Evolutionary conservation across 2,797 vertebrate species (phyloP).

Genomic region (Sebastes hubbsi): DNA sequence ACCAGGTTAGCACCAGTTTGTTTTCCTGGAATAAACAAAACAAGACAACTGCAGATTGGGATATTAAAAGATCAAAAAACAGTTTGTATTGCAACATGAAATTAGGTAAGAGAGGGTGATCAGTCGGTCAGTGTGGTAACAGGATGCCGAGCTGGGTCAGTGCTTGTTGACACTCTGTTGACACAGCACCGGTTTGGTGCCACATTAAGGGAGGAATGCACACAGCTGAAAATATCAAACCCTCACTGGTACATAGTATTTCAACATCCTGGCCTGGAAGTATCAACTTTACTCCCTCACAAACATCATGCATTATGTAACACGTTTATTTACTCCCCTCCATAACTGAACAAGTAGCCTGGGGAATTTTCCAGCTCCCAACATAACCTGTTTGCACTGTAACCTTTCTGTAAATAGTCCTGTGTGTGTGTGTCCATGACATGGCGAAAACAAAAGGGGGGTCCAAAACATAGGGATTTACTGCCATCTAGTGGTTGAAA

Average conservation of each 20-base stretch:
- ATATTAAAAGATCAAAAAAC: background rate
- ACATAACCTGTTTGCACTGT: constrained; percentile 60
- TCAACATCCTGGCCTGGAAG: constrained; percentile 43
- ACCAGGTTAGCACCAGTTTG: background rate
- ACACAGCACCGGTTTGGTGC: constrained; percentile 44
- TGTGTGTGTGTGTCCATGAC: constrained; percentile 52
- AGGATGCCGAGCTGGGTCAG: constrained; percentile 38
- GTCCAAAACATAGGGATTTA: background rate
- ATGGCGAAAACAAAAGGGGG: constrained; percentile 52
- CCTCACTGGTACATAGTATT: constrained; percentile 37
- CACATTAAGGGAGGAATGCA: constrained; percentile 31
- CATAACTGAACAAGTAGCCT: constrained; percentile 19
- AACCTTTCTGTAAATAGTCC: constrained; percentile 66
- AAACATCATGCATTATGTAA: constrained; percentile 52
- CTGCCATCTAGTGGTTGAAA: constrained; percentile 57
- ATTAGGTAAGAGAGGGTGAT: background rate
- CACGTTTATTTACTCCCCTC: constrained; percentile 36
- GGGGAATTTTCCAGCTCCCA: constrained; percentile 28
- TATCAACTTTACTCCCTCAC: constrained; percentile 45
- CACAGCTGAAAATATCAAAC: constrained; percentile 57
- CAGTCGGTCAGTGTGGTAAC: constrained; percentile 3
- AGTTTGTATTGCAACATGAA: background rate
- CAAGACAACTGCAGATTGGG: background rate
- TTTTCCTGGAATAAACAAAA: constrained; percentile 29
- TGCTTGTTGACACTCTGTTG: constrained; percentile 55